A percentile compares a stretch with the other conserved stretches of the same genome.
Conservation (phyloP, 53 echinoderm and acorn worm species). For the Hippasteria phrygiana region DNA sequence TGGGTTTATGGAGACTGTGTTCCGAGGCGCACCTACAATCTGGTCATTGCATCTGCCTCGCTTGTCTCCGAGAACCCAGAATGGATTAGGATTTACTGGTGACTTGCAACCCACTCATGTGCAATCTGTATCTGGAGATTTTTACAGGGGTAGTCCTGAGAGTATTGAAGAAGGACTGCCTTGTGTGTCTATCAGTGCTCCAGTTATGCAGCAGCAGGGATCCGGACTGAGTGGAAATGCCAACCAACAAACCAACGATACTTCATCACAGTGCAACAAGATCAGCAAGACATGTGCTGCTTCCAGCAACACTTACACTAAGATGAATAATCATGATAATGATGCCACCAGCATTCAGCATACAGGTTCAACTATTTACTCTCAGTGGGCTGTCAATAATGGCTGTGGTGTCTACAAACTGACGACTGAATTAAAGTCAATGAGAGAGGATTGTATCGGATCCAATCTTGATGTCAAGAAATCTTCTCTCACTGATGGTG, state of each 20-base stretch:
- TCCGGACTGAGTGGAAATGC: neutral
- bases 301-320: neutral
- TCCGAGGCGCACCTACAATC: constrained; percentile 1
- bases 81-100: neutral
- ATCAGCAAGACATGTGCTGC: neutral
- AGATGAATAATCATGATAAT: neutral
- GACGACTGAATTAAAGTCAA: neutral
- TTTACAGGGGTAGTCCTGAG: neutral
- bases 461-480: neutral
- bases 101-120: neutral
- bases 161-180: constrained; percentile 26
- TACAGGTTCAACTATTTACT: neutral
- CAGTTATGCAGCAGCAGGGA: neutral
- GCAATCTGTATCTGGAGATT: constrained; percentile 20
- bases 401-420: neutral
- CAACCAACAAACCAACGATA: neutral
- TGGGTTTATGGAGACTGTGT: constrained; percentile 5
- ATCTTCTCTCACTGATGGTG: neutral
- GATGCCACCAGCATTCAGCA: neutral
- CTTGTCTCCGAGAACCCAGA: neutral
- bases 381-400: constrained; percentile 9
- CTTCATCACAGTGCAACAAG: neutral
- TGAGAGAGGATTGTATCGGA: neutral
- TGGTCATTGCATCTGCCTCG: constrained; percentile 2
- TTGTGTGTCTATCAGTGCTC: constrained; percentile 30